These are phyloP conservation scores for Hypothenemus hampei DNA, from an alignment of 1,140 invertebrate genomes.

Conservation along the genomic window DNA sequence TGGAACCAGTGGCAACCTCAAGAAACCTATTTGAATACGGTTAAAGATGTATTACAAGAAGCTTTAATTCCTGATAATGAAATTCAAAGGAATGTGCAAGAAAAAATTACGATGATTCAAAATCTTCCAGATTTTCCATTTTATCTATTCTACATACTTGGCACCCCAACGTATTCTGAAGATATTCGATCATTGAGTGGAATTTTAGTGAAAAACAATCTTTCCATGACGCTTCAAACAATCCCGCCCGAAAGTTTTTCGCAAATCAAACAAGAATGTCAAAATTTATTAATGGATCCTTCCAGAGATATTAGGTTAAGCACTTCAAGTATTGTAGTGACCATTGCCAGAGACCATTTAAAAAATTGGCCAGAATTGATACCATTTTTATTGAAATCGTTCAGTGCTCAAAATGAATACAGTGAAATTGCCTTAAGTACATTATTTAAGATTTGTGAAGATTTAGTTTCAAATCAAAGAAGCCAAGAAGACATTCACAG, in stretches of 20 bases:
- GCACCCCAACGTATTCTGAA: constrained; percentile 36
- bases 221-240: constrained; percentile 31
- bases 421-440: constrained; percentile 41
- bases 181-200: constrained; percentile 39
- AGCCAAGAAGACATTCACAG: constrained; percentile 35
- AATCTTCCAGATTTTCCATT: constrained; percentile 40
- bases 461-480: constrained; percentile 35
- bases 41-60: constrained; percentile 40
- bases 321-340: constrained; percentile 39
- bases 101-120: constrained; percentile 37
- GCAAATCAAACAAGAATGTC: constrained; percentile 37
- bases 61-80: constrained; percentile 41
- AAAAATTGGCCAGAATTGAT: constrained; percentile 39
- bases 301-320: constrained; percentile 40
- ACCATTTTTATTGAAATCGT: constrained; percentile 34
- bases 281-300: constrained; percentile 39
- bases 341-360: constrained; percentile 38
- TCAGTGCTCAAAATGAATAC: constrained; percentile 35
- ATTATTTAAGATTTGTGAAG: constrained; percentile 41
- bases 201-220: constrained; percentile 43
- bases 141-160: constrained; percentile 40
- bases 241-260: constrained; percentile 31
- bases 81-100: constrained; percentile 41
- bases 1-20: constrained; percentile 40
- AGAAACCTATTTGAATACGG: constrained; percentile 35